Percentiles rank a stretch among this genome's conserved stretches.
phyloP scores from a whole-genome alignment of 2,797 vertebrate species.

The Sebastes hopkinsi region DNA sequence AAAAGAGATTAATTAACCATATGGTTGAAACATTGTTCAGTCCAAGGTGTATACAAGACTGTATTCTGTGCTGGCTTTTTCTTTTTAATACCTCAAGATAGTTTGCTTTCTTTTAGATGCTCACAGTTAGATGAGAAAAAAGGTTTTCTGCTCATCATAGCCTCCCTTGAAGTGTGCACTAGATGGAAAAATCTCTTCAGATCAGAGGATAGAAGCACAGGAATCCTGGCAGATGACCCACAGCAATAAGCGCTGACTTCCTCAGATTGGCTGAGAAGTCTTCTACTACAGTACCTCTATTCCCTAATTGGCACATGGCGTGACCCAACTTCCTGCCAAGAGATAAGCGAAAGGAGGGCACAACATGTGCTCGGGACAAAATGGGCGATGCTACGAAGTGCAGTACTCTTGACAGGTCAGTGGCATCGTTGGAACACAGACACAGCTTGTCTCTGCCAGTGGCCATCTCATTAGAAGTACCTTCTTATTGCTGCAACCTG shows the following conservation, averaged over 20 bases:
- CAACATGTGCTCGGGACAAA: constrained; percentile 69
- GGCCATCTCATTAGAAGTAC: constrained; percentile 71
- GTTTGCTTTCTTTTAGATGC: constrained; percentile 5
- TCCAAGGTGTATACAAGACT: neutral
- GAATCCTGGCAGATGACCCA: constrained; percentile 58
- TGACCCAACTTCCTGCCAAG: constrained; percentile 74
- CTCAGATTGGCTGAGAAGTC: constrained; percentile 64
- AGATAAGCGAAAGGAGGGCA: constrained; percentile 68
- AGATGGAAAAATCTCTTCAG: constrained; percentile 43
- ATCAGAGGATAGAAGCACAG: constrained; percentile 51
- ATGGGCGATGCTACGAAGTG: constrained; percentile 50
- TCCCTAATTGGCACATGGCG: constrained; percentile 77
- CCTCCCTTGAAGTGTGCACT: constrained; percentile 46
- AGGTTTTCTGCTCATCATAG: constrained; percentile 25
- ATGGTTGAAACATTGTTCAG: constrained; percentile 40
- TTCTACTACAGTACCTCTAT: constrained; percentile 60
- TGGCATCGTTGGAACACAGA: constrained; percentile 44
- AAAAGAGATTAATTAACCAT: constrained; percentile 65
- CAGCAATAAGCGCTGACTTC: constrained; percentile 55
- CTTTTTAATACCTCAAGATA: neutral
- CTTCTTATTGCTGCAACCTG: constrained; percentile 66
- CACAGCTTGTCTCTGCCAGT: constrained; percentile 62
- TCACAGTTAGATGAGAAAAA: neutral
- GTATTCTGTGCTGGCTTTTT: neutral
- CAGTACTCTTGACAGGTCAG: constrained; percentile 64